phyloP scores from a whole-genome alignment of 1,140 invertebrate species.

The Elysia chlorotica region DNA sequence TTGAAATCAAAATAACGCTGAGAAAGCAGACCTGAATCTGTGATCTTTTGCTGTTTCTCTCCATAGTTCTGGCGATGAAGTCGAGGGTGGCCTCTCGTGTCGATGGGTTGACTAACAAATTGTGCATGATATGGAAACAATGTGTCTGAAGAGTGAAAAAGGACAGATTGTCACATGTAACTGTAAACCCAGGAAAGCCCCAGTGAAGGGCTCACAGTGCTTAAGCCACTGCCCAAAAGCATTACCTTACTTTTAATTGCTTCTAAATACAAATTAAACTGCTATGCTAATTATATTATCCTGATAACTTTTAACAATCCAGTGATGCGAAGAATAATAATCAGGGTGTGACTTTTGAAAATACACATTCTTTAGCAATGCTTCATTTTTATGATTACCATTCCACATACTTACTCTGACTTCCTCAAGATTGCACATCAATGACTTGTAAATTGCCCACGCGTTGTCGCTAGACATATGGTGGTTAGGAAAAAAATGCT shows the following conservation, averaged over 20 bases:
- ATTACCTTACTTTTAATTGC: no score
- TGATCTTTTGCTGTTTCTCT: conserved; percentile 82
- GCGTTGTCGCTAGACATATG: conserved; percentile 54
- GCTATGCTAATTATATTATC: no score
- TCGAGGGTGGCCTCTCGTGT: conserved; percentile 77
- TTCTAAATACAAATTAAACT: no score
- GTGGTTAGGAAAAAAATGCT: conserved; percentile 60
- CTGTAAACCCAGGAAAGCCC: background rate
- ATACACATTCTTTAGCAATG: no score
- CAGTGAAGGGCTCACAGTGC: background rate
- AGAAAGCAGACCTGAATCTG: conserved; percentile 70
- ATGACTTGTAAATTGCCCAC: conserved; percentile 49
- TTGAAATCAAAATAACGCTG: no score
- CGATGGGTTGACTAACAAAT: conserved; percentile 79
- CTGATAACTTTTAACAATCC: no score
- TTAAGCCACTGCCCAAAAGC: no score
- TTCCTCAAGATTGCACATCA: conserved; percentile 57
- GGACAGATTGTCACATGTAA: no score
- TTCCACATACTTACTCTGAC: conserved; percentile 52
- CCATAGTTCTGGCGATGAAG: conserved; percentile 78
- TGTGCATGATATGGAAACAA: conserved; percentile 82
- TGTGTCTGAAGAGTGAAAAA: no score
- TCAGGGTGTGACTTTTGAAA: no score
- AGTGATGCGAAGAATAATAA: no score
- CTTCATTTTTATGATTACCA: no score